Evolutionary conservation across 2,888 invertebrate species (phyloP), one percentile per base, ranked within the genome.

Genomic region (Prenolepis imparis): DNA sequence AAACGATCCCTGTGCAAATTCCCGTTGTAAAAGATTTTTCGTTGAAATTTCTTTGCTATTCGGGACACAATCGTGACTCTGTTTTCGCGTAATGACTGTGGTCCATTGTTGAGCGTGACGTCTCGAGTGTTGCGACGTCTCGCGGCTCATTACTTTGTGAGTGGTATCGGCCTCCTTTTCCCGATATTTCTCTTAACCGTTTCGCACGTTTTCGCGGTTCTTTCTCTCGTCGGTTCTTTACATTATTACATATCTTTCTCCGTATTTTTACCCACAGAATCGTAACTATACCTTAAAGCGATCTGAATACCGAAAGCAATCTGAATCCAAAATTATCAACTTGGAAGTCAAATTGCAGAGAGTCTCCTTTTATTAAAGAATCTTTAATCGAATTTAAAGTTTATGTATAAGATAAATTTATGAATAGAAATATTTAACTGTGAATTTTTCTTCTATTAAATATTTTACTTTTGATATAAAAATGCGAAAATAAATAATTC

Each of bases 81-180:
- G 85, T 75, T 86, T 84, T 75, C 86, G 84, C 84, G 88, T 91
- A 91, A 91, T 89, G 78, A 87, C 68, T 82, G 67, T n/a, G 70
- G 70, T 74, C 87, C 87, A 90, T 91, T 91, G 91, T 91, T 84
- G 87, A 82, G 81, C 84, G 67, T 75, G 86, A 88, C 85, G 88
- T 90, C 88, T 90, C 86, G 72, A 90, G 89, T 86, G 84, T 86
- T 86, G 73, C 74, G 67, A 68, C 66, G 75, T 68, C 67, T 74
- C 81, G 84, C 64, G 83, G 63, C 81, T 74, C 59, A 61, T 78
- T 83, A 84, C 90, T 85, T 87, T 84, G 91, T 86, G 89, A 89
- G 87, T 91, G 90, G 90, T 82, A 84, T 72, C 83, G 36, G 32
- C 74, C 68, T 57, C 77, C 55, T 67, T 39, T 32, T 48, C 61